Evolutionary conservation across 1,140 invertebrate species (phyloP).

Genomic region (Pseudoatta argentina): DNA sequence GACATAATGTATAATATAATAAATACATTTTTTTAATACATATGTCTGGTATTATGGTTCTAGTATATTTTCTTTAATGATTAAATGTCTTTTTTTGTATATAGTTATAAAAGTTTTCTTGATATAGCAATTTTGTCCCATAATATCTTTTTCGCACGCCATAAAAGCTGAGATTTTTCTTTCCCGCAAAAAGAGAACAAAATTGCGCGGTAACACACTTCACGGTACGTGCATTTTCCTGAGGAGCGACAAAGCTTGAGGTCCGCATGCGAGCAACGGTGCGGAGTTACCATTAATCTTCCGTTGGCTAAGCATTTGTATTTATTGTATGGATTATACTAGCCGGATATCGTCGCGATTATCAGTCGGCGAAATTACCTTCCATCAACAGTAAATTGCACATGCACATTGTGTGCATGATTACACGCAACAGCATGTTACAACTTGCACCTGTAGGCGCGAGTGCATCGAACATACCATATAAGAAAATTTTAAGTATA

Average conservation of each 20-base stretch:
- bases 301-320: conserved; percentile 64
- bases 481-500: conserved; percentile 10
- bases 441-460: conserved; percentile 55
- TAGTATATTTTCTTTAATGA: neutral
- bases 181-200: conserved; percentile 3
- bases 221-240: conserved; percentile 8
- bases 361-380: conserved; percentile 74
- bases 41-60: neutral
- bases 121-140: neutral
- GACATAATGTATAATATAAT: too few species aligned
- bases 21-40: too few species aligned
- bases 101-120: conserved; percentile 15
- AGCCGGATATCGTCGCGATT: conserved; percentile 73
- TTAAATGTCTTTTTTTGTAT: neutral
- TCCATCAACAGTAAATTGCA: conserved; percentile 76
- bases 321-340: conserved; percentile 73
- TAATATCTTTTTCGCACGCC: conserved; percentile 10
- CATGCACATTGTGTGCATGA: conserved; percentile 49
- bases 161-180: conserved; percentile 20
- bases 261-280: conserved; percentile 21
- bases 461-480: neutral
- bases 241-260: conserved; percentile 13
- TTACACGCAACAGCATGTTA: conserved; percentile 59
- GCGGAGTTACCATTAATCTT: conserved; percentile 68
- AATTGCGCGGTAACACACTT: conserved; percentile 41